These are phyloP conservation scores for Platanista minor DNA, from an alignment of 2,113 vertebrate genomes.

Conservation along the genomic window DNA sequence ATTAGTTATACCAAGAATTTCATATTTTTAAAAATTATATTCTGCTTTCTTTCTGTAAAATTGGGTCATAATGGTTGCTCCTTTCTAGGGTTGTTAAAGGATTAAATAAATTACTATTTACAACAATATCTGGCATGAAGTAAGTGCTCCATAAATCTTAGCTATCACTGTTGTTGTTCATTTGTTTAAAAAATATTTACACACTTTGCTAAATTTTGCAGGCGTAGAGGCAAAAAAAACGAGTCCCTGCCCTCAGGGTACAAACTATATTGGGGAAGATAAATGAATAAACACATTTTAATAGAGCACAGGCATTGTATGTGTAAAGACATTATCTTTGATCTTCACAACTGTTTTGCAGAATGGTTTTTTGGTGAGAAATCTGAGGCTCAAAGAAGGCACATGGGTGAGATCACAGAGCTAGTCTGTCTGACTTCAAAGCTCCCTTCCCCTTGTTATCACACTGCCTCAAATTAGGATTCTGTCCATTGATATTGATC, in stretches of 20 bases:
- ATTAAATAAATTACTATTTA: conserved; percentile 13
- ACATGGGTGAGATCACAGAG: not conserved
- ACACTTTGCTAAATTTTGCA: not conserved
- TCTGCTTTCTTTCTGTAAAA: not conserved
- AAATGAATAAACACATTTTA: conserved; percentile 20
- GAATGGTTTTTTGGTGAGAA: conserved; percentile 5
- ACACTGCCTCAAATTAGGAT: not conserved
- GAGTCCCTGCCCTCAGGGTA: not conserved
- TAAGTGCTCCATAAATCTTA: not conserved
- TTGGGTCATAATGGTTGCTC: not conserved
- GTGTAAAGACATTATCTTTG: conserved; percentile 12
- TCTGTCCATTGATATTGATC: not conserved
- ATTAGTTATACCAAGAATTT: not conserved
- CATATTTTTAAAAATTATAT: not conserved
- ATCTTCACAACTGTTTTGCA: not conserved
- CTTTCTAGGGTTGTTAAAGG: conserved; percentile 6
- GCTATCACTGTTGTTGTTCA: not conserved
- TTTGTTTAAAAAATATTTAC: conserved; percentile 18
- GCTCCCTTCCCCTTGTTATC: not conserved
- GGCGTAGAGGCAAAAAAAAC: not conserved
- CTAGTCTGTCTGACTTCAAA: not conserved
- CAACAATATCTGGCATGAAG: not conserved
- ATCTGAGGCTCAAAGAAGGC: not conserved
- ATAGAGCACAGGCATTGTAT: not conserved
- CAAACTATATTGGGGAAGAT: not conserved